A percentile compares a stretch with the other conserved stretches of the same genome.
These are phyloP conservation scores for Atopsyche davidsoni DNA, from an alignment of 1,140 invertebrate genomes.

Conservation along the genomic window DNA sequence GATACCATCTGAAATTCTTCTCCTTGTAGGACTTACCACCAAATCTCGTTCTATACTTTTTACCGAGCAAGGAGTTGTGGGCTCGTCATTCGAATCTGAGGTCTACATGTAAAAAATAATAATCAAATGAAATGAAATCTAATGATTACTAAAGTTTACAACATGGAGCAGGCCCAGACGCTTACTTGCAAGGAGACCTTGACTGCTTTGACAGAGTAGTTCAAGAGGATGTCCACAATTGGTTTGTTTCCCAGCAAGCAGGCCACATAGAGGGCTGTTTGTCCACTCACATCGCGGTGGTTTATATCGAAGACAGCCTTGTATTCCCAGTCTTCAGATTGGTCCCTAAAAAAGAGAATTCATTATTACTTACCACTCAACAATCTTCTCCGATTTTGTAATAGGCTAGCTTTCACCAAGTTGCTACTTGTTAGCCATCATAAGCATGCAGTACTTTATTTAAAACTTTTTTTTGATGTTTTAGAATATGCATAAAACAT, in stretches of 20 bases:
- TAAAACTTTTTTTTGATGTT: no score
- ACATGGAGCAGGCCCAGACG: neutral
- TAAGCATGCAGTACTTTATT: no score
- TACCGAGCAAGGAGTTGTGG: slow-evolving; percentile 32
- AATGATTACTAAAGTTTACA: neutral
- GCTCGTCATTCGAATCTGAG: slow-evolving; percentile 34
- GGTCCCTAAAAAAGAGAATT: slow-evolving; percentile 63
- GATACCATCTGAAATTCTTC: slow-evolving; percentile 78
- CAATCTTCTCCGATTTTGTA: neutral
- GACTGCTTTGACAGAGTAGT: slow-evolving; percentile 35
- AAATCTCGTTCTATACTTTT: slow-evolving; percentile 35
- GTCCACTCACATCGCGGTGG: slow-evolving; percentile 79
- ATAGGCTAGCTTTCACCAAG: no score
- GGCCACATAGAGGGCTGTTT: slow-evolving; percentile 84
- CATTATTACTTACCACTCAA: neutral
- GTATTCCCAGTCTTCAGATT: slow-evolving; percentile 72
- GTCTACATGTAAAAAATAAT: slow-evolving; percentile 16
- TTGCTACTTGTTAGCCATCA: no score
- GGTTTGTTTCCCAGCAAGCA: slow-evolving; percentile 76
- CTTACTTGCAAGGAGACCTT: slow-evolving; percentile 23
- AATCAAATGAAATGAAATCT: neutral
- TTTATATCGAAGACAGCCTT: slow-evolving; percentile 86
- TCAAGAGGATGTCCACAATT: slow-evolving; percentile 72
- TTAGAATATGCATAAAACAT: no score
- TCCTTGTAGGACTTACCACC: slow-evolving; percentile 57